These are phyloP conservation scores for Colostygia pectinataria DNA, from an alignment of 2,888 invertebrate species.

Conservation along the genomic window DNA sequence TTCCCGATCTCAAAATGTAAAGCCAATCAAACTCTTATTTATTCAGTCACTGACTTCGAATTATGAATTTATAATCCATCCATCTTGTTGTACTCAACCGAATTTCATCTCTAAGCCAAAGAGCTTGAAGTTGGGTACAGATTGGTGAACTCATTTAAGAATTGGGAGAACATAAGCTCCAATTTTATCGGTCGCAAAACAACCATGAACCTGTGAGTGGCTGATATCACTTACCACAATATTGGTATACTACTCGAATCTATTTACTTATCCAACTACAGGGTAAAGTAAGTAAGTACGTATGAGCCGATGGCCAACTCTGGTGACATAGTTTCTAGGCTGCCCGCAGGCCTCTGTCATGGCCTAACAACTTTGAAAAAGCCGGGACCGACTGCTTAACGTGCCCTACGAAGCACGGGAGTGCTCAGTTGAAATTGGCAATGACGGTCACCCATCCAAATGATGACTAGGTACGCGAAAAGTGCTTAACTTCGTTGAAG, in stretches of 20 bases:
- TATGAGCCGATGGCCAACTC: too few relatives aligned
- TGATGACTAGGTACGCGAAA: too few relatives aligned
- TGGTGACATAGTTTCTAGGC: too few relatives aligned
- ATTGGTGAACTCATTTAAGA: neutral
- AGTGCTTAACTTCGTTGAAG: too few relatives aligned
- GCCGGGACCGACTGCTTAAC: too few relatives aligned
- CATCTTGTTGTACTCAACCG: neutral
- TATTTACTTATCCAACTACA: neutral
- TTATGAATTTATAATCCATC: constrained; percentile 13
- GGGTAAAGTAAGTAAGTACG: too few relatives aligned
- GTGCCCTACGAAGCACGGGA: too few relatives aligned
- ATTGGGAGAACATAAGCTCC: neutral
- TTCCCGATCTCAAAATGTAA: constrained; percentile 8
- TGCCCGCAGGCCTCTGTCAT: too few relatives aligned
- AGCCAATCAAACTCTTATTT: constrained; percentile 23
- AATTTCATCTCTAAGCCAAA: constrained; percentile 8
- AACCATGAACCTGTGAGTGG: constrained; percentile 13
- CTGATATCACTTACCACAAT: constrained; percentile 18
- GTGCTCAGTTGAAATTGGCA: too few relatives aligned
- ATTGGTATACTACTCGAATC: constrained; percentile 7
- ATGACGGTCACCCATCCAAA: too few relatives aligned
- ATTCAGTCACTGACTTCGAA: constrained; percentile 18
- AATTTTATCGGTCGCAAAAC: constrained; percentile 17
- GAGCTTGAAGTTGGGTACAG: neutral
- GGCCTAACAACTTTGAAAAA: too few relatives aligned